Evolutionary conservation across 1,140 invertebrate genomes (phyloP), one percentile per base, ranked within the genome.

Genomic region (Pachyrhynchus sulphureomaculatus): DNA sequence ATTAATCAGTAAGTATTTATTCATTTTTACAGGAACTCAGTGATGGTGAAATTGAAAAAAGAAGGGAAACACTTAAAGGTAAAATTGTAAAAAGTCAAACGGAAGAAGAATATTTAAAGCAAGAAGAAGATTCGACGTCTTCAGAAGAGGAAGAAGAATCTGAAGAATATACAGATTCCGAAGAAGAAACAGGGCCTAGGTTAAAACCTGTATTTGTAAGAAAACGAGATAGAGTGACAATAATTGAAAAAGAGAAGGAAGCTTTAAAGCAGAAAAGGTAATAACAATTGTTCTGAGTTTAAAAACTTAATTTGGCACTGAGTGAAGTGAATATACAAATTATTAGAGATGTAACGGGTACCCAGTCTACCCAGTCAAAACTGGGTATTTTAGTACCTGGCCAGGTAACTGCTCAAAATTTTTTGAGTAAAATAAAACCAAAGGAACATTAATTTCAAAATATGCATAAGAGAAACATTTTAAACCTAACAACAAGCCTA

Each of bases 191-290:
- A 51, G 85, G 86, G 0, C 94, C 95, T 0, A 80, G 95, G 55
- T 82, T 99, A 5, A 99, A 99, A 73, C 97, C 97, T 4, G 91
- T 99, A 0, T 99, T 99, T 82, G 95, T 99, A 0, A 82, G 92
- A 61, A 98, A 97, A 73, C 87, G 87, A 63, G 96, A 99, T 73
- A 83, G 97, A 61, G 88, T 98, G 36, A 99, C 97, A 4, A 88
- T 99, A 32, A 89, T 94, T 68, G 96, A 99, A 73, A 90, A 91
- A 70, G 95, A 99, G 73, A 88, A 90, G 45, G 91, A 96, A 78
- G 86, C 88, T 37, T 80, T 86, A 65, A 90, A 89, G 68, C 86
- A 94, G 70, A 93, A 93, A 71, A 90, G 45, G 33, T 53, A 44
- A 33, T 4, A 44, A 39, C 36, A 5, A 5, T 8, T 13, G 2